Evolutionary conservation across 1,140 invertebrate species (phyloP).

Genomic region (Aphaenogaster ashmeadi): DNA sequence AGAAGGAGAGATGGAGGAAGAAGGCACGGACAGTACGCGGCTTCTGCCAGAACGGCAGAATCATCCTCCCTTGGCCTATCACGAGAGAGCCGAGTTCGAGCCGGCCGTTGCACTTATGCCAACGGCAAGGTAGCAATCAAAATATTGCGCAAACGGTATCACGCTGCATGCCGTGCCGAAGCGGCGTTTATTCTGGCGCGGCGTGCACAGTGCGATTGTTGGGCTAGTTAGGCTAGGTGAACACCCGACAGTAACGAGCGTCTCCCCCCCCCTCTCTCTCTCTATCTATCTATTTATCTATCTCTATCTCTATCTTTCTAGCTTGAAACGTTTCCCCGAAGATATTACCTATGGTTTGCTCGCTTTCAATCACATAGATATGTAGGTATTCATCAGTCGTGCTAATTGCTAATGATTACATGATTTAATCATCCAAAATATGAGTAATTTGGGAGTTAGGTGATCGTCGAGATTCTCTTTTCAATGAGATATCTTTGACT

Average conservation of each 20-base stretch:
- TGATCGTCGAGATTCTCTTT: not conserved
- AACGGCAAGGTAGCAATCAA: constrained; percentile 69
- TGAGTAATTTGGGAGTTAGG: not conserved
- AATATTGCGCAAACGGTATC: constrained; percentile 74
- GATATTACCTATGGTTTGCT: not conserved
- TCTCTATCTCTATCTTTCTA: not conserved
- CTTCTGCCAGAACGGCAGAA: constrained; percentile 48
- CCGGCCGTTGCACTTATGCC: constrained; percentile 54
- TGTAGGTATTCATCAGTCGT: not conserved
- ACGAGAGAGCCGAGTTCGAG: constrained; percentile 36
- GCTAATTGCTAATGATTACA: not conserved
- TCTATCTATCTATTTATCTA: not conserved
- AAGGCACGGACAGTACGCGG: not conserved
- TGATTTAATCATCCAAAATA: not conserved
- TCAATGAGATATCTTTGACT: not conserved
- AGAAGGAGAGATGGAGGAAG: constrained; percentile 36
- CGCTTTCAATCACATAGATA: not conserved
- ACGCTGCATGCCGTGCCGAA: constrained; percentile 49
- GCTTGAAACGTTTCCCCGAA: not conserved
- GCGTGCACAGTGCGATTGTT: constrained; percentile 47
- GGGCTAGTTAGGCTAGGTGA: constrained; percentile 43
- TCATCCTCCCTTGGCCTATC: constrained; percentile 70
- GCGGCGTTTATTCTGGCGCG: constrained; percentile 51
- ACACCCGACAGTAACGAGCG: constrained; percentile 63
- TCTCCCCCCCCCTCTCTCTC: not conserved